phyloP scores from a whole-genome alignment of 2,797 vertebrate species.

The Melanotaenia nigrans region DNA sequence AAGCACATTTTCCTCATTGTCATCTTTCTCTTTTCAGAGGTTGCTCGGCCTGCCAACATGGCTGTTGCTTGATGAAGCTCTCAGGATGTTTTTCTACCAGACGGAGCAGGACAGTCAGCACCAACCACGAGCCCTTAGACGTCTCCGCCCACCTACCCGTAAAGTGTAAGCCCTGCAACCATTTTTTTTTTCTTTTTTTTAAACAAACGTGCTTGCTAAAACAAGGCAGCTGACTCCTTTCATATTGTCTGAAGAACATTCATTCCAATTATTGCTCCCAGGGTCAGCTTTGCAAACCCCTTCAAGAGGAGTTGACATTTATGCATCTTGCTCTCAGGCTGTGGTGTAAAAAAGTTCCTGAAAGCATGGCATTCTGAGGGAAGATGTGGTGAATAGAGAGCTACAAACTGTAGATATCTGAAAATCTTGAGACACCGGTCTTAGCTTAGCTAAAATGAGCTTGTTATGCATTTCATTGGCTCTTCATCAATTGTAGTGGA shows the following conservation, averaged over 20 bases:
- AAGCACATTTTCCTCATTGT: neutral
- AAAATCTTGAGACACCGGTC: neutral
- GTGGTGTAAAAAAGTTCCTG: neutral
- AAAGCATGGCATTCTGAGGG: neutral
- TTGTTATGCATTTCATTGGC: too few species aligned
- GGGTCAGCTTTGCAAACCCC: neutral
- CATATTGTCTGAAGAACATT: neutral
- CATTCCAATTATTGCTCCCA: neutral
- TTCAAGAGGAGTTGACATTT: neutral
- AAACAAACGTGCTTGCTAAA: neutral
- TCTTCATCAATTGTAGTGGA: too few species aligned
- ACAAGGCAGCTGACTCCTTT: neutral
- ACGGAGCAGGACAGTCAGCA: slow-evolving; percentile 85
- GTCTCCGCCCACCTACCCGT: slow-evolving; percentile 93
- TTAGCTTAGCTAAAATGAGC: too few species aligned
- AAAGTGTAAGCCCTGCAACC: slow-evolving; percentile 85
- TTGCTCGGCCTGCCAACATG: slow-evolving; percentile 89
- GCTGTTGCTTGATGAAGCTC: slow-evolving; percentile 88
- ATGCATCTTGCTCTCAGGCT: neutral
- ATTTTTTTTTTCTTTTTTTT: neutral
- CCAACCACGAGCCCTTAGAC: slow-evolving; percentile 86
- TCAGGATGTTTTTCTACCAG: slow-evolving; percentile 96
- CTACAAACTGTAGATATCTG: neutral
- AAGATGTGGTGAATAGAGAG: neutral
- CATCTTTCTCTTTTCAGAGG: slow-evolving; percentile 74